Evolutionary conservation across 2,888 invertebrate genomes (phyloP).

Genomic region (Lasioglossum pauxillum): DNA sequence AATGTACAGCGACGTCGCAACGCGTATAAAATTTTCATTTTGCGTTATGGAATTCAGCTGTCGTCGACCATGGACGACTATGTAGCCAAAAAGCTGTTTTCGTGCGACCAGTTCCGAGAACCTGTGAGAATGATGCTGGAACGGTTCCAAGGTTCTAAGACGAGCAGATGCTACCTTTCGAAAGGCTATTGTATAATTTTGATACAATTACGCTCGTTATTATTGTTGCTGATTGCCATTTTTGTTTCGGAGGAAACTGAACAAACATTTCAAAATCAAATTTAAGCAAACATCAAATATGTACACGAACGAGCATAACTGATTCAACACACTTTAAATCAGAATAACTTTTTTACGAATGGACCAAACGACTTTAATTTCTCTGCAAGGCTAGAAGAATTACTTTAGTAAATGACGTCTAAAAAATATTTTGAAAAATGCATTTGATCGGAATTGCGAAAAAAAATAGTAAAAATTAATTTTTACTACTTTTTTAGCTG

Average conservation of each 20-base stretch:
- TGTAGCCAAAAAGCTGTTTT: constrained; percentile 12
- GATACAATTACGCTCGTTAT: neutral
- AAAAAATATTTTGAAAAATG: too few relatives aligned
- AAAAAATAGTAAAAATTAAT: too few relatives aligned
- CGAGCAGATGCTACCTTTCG: neutral
- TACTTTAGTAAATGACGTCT: too few relatives aligned
- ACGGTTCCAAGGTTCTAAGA: neutral
- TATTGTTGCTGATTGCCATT: neutral
- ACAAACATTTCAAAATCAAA: neutral
- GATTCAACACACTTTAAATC: too few relatives aligned
- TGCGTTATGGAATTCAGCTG: constrained; percentile 3
- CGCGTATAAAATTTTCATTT: neutral
- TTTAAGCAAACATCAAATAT: neutral
- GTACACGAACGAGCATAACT: too few relatives aligned
- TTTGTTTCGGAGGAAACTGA: neutral
- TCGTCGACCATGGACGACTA: neutral
- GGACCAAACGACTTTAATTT: too few relatives aligned
- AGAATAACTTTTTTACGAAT: too few relatives aligned
- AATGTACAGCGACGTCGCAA: neutral
- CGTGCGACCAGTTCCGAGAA: constrained; percentile 6
- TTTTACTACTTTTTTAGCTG: too few relatives aligned
- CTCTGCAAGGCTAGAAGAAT: too few relatives aligned
- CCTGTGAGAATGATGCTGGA: neutral
- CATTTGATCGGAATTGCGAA: too few relatives aligned
- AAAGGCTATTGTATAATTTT: neutral